phyloP scores from a whole-genome alignment of 2,797 vertebrate genomes.

The Gephyroberyx darwinii region DNA sequence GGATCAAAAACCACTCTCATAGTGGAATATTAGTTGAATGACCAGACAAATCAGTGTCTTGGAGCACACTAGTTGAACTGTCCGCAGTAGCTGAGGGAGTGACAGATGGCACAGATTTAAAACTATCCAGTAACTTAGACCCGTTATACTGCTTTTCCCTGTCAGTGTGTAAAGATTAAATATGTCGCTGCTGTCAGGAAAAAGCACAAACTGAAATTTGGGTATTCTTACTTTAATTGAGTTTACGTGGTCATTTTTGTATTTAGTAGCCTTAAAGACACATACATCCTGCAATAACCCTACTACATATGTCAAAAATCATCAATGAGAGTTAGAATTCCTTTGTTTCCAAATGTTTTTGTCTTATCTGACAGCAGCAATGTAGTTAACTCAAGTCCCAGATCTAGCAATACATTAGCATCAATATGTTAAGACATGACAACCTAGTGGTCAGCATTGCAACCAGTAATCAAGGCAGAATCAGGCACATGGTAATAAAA shows the following conservation, averaged over 20 bases:
- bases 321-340: not conserved
- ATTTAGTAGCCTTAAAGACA: no score
- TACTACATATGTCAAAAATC: not conserved
- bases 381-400: not conserved
- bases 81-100: not conserved
- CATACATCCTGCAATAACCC: not conserved
- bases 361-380: not conserved
- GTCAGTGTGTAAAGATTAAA: no score
- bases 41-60: not conserved
- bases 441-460: not conserved
- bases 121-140: not conserved
- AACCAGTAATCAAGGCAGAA: constrained; percentile 4
- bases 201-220: no score
- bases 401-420: not conserved
- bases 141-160: not conserved
- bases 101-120: not conserved
- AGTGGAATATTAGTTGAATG: not conserved
- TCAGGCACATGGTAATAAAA: not conserved
- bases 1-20: not conserved
- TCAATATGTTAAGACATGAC: constrained; percentile 1
- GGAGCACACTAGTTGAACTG: not conserved
- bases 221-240: no score
- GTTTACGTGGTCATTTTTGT: no score
- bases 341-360: not conserved
- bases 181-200: no score